Conservation (phyloP, 2,113 vertebrate genomes). For the Otolemur garnettii region DNA sequence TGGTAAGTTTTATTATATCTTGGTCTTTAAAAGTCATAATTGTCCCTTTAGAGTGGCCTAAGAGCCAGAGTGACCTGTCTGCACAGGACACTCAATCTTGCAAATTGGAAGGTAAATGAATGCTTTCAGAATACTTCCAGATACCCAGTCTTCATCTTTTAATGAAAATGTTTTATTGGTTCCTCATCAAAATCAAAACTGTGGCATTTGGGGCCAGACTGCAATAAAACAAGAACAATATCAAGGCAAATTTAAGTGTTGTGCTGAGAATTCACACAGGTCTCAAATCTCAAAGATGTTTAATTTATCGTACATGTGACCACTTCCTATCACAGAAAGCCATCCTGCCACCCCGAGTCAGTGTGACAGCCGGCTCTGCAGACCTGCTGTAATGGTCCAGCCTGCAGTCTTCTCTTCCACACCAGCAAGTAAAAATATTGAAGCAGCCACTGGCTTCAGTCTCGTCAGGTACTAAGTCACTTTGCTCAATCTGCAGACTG, state of each 20-base stretch:
- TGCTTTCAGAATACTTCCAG: background rate
- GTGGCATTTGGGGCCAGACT: background rate
- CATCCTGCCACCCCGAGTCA: accelerated
- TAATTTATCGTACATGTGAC: no score
- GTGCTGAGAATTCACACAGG: background rate
- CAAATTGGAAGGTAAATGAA: background rate
- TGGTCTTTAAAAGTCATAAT: background rate
- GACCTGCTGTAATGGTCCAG: background rate
- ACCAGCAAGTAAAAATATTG: background rate
- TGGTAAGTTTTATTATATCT: background rate
- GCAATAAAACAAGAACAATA: background rate
- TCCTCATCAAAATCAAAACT: background rate
- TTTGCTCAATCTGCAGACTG: constrained; percentile 67
- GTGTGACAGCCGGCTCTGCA: no score
- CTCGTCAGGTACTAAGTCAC: accelerated
- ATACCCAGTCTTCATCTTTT: background rate
- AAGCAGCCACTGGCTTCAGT: background rate
- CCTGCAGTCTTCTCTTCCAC: background rate
- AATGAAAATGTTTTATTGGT: background rate
- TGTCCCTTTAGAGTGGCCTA: accelerated
- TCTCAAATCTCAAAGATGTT: no score
- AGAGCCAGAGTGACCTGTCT: accelerated
- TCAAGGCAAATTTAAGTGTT: background rate
- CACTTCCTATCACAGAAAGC: background rate
- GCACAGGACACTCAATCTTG: no score